A percentile compares a stretch with the other conserved stretches of the same genome.
These are phyloP conservation scores for Xiphias gladius DNA, from an alignment of 2,113 vertebrate species.

Conservation along the genomic window DNA sequence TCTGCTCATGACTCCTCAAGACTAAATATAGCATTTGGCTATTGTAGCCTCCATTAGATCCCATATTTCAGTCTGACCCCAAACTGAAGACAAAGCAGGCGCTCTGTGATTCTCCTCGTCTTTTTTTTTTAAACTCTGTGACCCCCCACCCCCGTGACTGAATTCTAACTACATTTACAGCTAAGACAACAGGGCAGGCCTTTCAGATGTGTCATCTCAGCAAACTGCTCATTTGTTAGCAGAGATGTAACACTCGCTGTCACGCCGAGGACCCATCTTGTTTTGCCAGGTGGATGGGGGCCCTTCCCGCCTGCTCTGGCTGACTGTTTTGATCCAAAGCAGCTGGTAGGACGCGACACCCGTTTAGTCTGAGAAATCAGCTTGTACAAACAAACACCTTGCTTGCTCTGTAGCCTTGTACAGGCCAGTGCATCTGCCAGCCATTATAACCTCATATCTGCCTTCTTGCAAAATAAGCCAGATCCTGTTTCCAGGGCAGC, in stretches of 20 bases:
- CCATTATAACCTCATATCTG: conserved; percentile 89
- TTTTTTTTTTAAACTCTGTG: conserved; percentile 20
- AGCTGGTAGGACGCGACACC: conserved; percentile 90
- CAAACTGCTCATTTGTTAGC: conserved; percentile 83
- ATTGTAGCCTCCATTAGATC: conserved; percentile 54
- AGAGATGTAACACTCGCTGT: conserved; percentile 83
- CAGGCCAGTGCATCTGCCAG: conserved; percentile 90
- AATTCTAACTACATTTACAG: conserved; percentile 50
- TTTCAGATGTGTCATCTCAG: conserved; percentile 82
- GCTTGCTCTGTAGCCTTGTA: conserved; percentile 57
- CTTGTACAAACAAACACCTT: conserved; percentile 95
- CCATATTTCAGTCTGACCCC: conserved; percentile 75
- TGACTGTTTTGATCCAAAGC: conserved; percentile 90
- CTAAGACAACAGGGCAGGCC: conserved; percentile 65
- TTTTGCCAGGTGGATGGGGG: conserved; percentile 92
- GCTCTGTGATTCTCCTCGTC: conserved; percentile 20
- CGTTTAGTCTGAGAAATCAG: conserved; percentile 92
- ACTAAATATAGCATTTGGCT: conserved; percentile 75
- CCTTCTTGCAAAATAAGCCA: conserved; percentile 79
- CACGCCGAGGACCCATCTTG: conserved; percentile 84
- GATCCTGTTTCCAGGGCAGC: conserved; percentile 88
- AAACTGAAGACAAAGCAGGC: conserved; percentile 67
- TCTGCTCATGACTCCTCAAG: conserved; percentile 44
- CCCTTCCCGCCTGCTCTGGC: conserved; percentile 62
- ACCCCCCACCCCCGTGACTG: not conserved